A percentile compares a stretch with the other conserved stretches of the same genome.
Evolutionary conservation across 2,113 vertebrate species (phyloP).

Genomic region (Psilopsiagon aymara): DNA sequence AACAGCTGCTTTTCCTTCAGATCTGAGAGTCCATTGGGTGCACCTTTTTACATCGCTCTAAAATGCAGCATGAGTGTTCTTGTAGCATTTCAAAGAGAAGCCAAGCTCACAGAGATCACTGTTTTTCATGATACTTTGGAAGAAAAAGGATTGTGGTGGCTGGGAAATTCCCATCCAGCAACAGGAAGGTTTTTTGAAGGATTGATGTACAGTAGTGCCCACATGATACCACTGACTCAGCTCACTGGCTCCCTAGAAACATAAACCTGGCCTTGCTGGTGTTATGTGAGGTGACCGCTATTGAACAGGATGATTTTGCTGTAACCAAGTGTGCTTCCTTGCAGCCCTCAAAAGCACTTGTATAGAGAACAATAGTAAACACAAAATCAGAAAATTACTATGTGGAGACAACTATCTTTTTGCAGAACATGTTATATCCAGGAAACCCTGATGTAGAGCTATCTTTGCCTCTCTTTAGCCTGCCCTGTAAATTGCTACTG

Average conservation of each 20-base stretch:
- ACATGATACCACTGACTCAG: constrained; percentile 3
- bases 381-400: not conserved
- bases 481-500: not conserved
- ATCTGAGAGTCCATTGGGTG: not conserved
- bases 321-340: not conserved
- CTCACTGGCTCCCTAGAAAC: constrained; percentile 12
- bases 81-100: constrained; percentile 57
- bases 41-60: not conserved
- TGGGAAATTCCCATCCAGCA: constrained; percentile 9
- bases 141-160: not conserved
- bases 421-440: not conserved
- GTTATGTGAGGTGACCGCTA: not conserved
- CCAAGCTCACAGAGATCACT: not conserved
- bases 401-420: not conserved
- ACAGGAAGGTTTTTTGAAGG: not conserved
- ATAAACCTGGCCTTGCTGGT: not conserved
- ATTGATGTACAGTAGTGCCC: not conserved
- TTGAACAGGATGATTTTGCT: not conserved
- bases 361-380: not conserved
- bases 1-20: constrained; percentile 11
- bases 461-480: not conserved
- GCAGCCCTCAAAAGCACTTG: not conserved
- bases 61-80: constrained; percentile 26
- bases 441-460: not conserved
- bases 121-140: constrained; percentile 10